Evolutionary conservation across 2,113 vertebrate species (phyloP), one percentile per base, ranked within the genome.

Genomic region (Pterophyllum scalare): DNA sequence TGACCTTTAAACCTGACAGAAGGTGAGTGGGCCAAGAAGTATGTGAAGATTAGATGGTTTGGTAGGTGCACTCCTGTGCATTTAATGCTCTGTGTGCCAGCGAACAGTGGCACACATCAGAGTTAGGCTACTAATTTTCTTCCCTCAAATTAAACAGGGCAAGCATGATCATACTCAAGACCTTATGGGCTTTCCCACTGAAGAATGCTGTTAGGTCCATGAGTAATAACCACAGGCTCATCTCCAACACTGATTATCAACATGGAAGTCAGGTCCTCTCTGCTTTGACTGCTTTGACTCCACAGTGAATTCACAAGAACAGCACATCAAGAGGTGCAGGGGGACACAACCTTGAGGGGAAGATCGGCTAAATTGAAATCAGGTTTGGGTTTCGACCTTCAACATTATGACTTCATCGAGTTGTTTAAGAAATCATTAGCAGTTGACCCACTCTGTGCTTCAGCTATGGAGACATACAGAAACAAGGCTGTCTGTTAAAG

Each of bases 381-480:
- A 49, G 43, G 43, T 17, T 17, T 49, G 46, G 20, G 31, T 62
- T 35, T 1, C 33, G 60, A 62, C 19, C 31, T n/a, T 35, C 35
- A 35, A n/a, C 1, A n/a, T n/a, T n/a, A n/a, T 35, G 6, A n/a
- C 19, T 15, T 13, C 43, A 46, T 46, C 13, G 40, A 1, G 11
- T 43, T 13, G 11, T 49, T 61, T 31, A 61, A 20, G 9, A 2
- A 61, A 61, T 0, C 0, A 5, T 14, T 14, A 22, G 22, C 56
- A 24, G 5, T 4, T 24, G 11, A 3, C 22, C 5, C 4, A 17
- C 20, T 61, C 28, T 61, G 59, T 20, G 11, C 28, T 33, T 60
- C 33, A 0, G 0, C 1, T 9, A 20, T 61, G 59, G 59, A 61
- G 59, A 33, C 33, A 17, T 0, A 11, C 9, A 1, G 1, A 33